Conservation (phyloP, 1,140 invertebrate species). For the Pseudomyrmex gracilis region DNA sequence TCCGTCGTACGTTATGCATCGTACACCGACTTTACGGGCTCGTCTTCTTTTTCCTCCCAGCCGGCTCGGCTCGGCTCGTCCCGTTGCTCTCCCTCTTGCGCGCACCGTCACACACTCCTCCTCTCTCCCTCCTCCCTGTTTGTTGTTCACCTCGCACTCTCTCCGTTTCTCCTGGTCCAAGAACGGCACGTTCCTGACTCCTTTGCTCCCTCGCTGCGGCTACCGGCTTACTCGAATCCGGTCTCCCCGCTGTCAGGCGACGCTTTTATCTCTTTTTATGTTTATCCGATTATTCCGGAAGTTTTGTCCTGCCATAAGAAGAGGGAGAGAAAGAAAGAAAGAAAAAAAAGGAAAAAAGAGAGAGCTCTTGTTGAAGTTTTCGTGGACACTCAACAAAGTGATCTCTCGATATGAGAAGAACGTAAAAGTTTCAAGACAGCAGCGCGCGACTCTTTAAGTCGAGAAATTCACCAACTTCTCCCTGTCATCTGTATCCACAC, state of each 20-base stretch:
- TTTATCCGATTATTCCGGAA: constrained; percentile 47
- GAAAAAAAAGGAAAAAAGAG: too few relatives aligned
- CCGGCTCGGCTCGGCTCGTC: constrained; percentile 2
- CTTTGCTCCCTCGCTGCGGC: constrained; percentile 25
- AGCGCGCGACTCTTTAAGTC: neutral
- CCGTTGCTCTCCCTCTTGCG: constrained; percentile 38
- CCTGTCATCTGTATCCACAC: constrained; percentile 28
- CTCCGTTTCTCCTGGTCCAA: constrained; percentile 3
- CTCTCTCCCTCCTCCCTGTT: constrained; percentile 7
- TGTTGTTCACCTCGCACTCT: constrained; percentile 31
- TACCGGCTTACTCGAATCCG: constrained; percentile 29
- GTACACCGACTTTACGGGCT: constrained; percentile 32
- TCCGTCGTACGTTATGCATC: constrained; percentile 67
- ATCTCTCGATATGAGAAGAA: neutral
- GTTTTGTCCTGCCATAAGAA: neutral
- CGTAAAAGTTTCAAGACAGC: neutral
- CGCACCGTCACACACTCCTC: constrained; percentile 27
- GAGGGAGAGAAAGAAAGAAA: neutral
- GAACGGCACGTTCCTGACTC: constrained; percentile 9
- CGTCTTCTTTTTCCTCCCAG: constrained; percentile 59
- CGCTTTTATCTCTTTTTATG: constrained; percentile 24
- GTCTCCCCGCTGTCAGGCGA: neutral
- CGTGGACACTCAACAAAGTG: neutral
- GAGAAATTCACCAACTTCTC: constrained; percentile 45
- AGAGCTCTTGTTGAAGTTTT: neutral